These are phyloP conservation scores for Drosophila phalerata DNA, from an alignment of 2,888 invertebrate species.

Conservation along the genomic window DNA sequence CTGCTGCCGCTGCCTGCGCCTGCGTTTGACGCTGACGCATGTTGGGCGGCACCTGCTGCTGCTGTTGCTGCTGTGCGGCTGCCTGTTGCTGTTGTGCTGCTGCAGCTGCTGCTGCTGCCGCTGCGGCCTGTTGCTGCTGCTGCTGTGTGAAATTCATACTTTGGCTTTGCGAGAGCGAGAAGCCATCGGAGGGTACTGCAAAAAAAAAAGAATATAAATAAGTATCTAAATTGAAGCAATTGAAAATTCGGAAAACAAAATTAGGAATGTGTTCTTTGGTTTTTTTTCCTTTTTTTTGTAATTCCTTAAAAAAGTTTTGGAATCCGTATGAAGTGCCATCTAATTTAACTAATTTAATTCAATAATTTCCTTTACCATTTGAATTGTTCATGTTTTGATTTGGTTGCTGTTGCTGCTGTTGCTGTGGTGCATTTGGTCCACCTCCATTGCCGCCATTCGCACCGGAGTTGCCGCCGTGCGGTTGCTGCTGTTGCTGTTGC, in stretches of 20 bases:
- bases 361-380: slow-evolving; percentile 78
- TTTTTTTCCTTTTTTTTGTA: no score
- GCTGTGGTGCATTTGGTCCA: slow-evolving; percentile 84
- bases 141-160: slow-evolving; percentile 94
- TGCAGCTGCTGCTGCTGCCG: slow-evolving; percentile 87
- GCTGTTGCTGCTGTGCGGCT: slow-evolving; percentile 82
- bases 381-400: slow-evolving; percentile 84
- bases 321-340: no score
- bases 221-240: no score
- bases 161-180: slow-evolving; percentile 93
- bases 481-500: slow-evolving; percentile 63
- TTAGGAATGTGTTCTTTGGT: no score
- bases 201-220: background rate
- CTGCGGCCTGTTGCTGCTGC: slow-evolving; percentile 87
- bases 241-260: no score
- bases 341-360: background rate
- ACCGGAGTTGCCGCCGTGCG: slow-evolving; percentile 62
- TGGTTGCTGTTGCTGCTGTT: slow-evolving; percentile 82
- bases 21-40: slow-evolving; percentile 84
- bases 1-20: slow-evolving; percentile 83
- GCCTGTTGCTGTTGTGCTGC: slow-evolving; percentile 87
- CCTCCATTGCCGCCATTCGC: slow-evolving; percentile 56
- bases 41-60: slow-evolving; percentile 83
- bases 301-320: no score
- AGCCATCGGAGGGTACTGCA: slow-evolving; percentile 85